Percentiles rank a stretch among this genome's conserved stretches.
Evolutionary conservation across 2,113 vertebrate genomes (phyloP).

Genomic region (Scytalopus superciliaris): DNA sequence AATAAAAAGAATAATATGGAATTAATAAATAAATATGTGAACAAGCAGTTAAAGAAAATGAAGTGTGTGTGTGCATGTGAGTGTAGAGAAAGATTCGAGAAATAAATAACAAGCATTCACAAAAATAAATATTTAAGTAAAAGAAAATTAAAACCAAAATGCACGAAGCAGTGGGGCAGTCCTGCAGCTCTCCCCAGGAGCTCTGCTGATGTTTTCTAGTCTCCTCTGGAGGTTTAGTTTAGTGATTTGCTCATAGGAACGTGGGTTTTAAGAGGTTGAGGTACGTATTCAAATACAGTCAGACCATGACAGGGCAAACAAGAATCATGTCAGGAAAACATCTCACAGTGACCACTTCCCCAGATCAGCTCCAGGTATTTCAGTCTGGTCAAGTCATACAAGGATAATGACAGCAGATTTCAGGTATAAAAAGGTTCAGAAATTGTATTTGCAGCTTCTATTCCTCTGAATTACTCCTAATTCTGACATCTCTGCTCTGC

Average conservation of each 20-base stretch:
- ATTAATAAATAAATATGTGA: not conserved
- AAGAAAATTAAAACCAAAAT: not conserved
- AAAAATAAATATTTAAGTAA: not conserved
- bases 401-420: not conserved
- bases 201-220: not conserved
- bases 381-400: not conserved
- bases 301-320: not conserved
- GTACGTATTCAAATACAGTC: not conserved
- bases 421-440: not conserved
- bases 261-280: not conserved
- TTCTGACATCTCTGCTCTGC: not conserved
- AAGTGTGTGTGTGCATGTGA: not conserved
- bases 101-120: not conserved
- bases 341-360: not conserved
- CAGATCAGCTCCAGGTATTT: not conserved
- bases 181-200: not conserved
- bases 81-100: not conserved
- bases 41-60: not conserved
- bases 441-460: not conserved
- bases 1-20: not conserved
- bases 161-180: not conserved
- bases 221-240: not conserved
- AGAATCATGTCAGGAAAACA: not conserved
- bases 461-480: accelerated
- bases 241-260: not conserved